Evolutionary conservation across 2,797 vertebrate genomes (phyloP).

Genomic region (Ambastaia sidthimunki): DNA sequence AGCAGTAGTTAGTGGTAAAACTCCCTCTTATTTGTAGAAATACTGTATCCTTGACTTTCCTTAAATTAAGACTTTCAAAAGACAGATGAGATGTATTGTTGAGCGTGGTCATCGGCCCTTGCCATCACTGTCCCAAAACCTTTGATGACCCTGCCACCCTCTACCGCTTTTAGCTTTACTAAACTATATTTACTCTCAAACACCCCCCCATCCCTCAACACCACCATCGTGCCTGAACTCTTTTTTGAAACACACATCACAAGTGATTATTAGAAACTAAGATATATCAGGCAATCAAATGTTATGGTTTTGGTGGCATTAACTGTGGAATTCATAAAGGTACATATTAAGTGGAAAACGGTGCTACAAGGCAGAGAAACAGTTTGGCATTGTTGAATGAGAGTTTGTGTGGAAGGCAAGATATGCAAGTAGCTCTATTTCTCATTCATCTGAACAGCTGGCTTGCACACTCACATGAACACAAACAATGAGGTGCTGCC

Average conservation of each 20-base stretch:
- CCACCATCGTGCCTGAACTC: conserved; percentile 58
- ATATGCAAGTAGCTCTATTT: not conserved
- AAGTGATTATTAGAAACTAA: conserved; percentile 58
- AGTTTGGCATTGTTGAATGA: conserved; percentile 15
- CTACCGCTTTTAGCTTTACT: conserved; percentile 60
- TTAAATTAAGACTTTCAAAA: not conserved
- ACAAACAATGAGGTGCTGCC: conserved; percentile 3
- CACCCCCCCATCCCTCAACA: conserved; percentile 60
- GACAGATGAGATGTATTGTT: conserved; percentile 12
- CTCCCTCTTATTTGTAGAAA: conserved; percentile 2
- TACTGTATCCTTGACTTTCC: not conserved
- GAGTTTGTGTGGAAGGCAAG: not conserved
- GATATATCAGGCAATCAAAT: conserved; percentile 36
- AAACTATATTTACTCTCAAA: conserved; percentile 77
- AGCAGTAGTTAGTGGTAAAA: not conserved
- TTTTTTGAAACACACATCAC: conserved; percentile 42
- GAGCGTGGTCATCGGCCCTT: conserved; percentile 8
- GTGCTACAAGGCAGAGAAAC: conserved; percentile 4
- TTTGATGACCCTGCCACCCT: conserved; percentile 43
- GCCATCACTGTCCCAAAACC: conserved; percentile 50
- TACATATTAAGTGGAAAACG: not conserved
- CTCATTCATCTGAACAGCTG: not conserved
- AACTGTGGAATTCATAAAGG: conserved; percentile 8
- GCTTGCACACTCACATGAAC: not conserved
- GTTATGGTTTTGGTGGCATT: conserved; percentile 44